Evolutionary conservation across 2,888 invertebrate species (phyloP), one percentile per base, ranked within the genome.

Genomic region (Sclerodermus sp.): DNA sequence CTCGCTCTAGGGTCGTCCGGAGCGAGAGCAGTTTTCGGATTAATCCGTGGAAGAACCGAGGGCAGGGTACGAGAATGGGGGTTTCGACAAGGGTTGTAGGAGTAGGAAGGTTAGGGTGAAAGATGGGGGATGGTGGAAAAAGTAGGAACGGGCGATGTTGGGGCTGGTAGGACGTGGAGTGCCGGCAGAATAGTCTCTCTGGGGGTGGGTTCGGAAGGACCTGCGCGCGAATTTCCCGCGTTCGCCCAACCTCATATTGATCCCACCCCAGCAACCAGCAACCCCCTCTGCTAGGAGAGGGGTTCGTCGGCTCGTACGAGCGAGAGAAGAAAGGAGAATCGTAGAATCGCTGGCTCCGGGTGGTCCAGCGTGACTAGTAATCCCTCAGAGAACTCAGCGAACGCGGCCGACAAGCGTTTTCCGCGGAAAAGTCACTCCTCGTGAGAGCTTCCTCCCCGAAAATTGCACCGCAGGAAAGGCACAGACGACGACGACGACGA

Each of bases 141-240:
- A 14, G 18, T 13, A 13, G 42, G 46, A 49, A 32, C 45, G 46
- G 42, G 42, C 32, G 47, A 38, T 40, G 38, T 15, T 14, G 46
- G 9, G 42, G 47, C 23, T n/a, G 34, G 18, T 37, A 43, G 15
- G 51, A 16, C 18, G 18, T 15, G 45, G 46, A 40, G 31, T 31
- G 37, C 41, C 36, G 36, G 43, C 36, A 43, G 50, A n/a, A n/a
- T n/a, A n/a, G n/a, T n/a, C n/a, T n/a, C n/a, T n/a, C n/a, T n/a
- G n/a, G n/a, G n/a, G n/a, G 60, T 57, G 57, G 57, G 52, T 57
- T 60, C 48, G 65, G 70, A 66, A 71, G 72, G 75, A 77, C 72
- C 74, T 77, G 77, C 77, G 77, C 77, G 76, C 76, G 68, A 76
- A 75, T 76, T 76, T 76, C 75, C 76, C 77, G 74, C 73, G 73